Conservation (phyloP, 2,888 invertebrate species). For the Euzophera pinguis region DNA sequence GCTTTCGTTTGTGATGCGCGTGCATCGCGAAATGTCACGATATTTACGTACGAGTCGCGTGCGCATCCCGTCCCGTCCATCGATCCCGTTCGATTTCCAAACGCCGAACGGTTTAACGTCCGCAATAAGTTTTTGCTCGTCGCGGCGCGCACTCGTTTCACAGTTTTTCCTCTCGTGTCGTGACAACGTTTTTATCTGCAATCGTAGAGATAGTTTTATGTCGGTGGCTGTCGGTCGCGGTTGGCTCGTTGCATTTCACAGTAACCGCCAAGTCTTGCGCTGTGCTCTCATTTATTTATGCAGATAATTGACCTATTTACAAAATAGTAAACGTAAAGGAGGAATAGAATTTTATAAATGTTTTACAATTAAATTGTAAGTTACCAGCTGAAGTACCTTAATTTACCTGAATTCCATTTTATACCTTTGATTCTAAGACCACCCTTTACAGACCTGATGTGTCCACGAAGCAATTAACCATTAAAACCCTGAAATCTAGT, state of each 20-base stretch:
- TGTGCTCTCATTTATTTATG: constrained; percentile 7
- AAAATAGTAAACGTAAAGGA: neutral
- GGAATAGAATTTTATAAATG: neutral
- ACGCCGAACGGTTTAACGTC: constrained; percentile 43
- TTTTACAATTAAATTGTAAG: neutral
- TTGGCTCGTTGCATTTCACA: constrained; percentile 5
- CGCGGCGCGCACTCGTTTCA: constrained; percentile 33
- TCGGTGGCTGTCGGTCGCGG: constrained; percentile 1
- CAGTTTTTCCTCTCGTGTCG: constrained; percentile 25
- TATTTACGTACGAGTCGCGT: constrained; percentile 61
- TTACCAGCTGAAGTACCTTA: neutral
- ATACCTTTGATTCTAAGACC: neutral
- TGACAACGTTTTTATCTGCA: constrained; percentile 5
- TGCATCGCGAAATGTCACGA: constrained; percentile 58
- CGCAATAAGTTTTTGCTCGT: constrained; percentile 41
- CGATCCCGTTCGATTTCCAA: constrained; percentile 50
- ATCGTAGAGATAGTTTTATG: neutral
- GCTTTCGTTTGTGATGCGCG: constrained; percentile 19
- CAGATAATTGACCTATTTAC: constrained; percentile 3
- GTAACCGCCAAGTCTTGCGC: constrained; percentile 3
- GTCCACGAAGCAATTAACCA: too few species aligned
- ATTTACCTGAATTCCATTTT: neutral
- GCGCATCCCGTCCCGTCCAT: constrained; percentile 40
- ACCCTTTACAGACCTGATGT: neutral
- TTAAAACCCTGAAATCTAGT: too few species aligned